These are phyloP conservation scores for Semotilus atromaculatus DNA, from an alignment of 2,797 vertebrate species.

Conservation along the genomic window DNA sequence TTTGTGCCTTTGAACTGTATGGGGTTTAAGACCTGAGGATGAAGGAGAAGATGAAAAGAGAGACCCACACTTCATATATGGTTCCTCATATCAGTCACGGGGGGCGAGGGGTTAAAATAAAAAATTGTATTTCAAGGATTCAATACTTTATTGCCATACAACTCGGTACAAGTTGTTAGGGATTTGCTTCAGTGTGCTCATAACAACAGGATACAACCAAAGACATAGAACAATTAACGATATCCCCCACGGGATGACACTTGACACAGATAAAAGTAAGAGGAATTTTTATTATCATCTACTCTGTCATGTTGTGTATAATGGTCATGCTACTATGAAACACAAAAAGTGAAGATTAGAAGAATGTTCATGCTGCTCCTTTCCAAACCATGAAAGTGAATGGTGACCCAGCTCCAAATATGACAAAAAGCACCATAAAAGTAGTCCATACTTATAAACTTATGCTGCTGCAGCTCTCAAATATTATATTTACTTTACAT, in stretches of 20 bases:
- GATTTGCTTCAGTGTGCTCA: too few species aligned
- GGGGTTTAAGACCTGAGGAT: conserved; percentile 23
- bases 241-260: too few species aligned
- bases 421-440: background rate
- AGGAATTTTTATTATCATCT: background rate
- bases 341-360: background rate
- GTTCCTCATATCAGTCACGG: background rate
- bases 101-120: background rate
- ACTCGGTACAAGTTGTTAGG: too few species aligned
- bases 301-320: background rate
- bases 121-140: too few species aligned
- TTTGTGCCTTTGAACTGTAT: conserved; percentile 48
- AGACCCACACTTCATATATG: conserved; percentile 19
- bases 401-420: background rate
- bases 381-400: background rate
- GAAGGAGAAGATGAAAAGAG: conserved; percentile 24
- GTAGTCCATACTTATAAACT: background rate
- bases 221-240: too few species aligned
- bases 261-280: too few species aligned
- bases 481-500: background rate
- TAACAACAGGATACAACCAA: too few species aligned
- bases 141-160: too few species aligned
- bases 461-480: background rate
- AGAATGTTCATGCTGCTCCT: conserved; percentile 13
- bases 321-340: background rate